Base-by-base conservation (phyloP, 2,797 vertebrate species). In the Harpagifer antarcticus region DNA sequence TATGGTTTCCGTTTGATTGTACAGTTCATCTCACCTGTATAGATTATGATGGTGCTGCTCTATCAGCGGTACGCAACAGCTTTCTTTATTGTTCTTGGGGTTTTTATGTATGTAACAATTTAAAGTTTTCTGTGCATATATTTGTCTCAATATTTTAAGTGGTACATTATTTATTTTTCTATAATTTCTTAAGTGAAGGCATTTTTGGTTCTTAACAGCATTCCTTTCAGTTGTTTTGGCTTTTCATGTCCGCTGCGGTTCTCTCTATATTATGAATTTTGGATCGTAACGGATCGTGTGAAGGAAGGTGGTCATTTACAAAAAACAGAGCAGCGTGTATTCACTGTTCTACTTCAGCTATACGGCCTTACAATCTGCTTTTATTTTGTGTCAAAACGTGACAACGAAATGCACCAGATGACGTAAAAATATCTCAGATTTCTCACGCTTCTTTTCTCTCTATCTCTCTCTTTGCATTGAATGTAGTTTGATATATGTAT, bases 401-500 rank as follows among this genome's bases (percentile, higher is more conserved):
- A 16, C 14, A 45, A 73, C 81, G 75, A 53, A 79, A 82, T 54
- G 72, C 79, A 86, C 54, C 33, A 44, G 66, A 14, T 52, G 53
- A 68, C 75, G 77, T 70, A 70, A 17, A 17, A 78, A 67, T 62
- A 79, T 50, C 71, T 71, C 72, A 58, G 79, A 76, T 86, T 49
- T 83, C 70, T 86, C 88, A 72, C 43, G 10, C 63, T 81, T 53
- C 62, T 37, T 53, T 31, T 70, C 43, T 53, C 63, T 74, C 43
- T 83, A 56, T 68, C 43, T 79, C 65, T 72, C 37, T 90, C 83
- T 87, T 87, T 93, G 86, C 87, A 92, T 93, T 93, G 94, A 95
- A 95, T 95, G 94, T 96, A 95, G 91, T 91, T 92, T 93, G 90
- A 92, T 94, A 91, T 94, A 75, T 94, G 92, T 95, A 94, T 93